A percentile compares a stretch with the other conserved stretches of the same genome.
phyloP scores from a whole-genome alignment of 2,797 vertebrate species.

The Trichosurus vulpecula region DNA sequence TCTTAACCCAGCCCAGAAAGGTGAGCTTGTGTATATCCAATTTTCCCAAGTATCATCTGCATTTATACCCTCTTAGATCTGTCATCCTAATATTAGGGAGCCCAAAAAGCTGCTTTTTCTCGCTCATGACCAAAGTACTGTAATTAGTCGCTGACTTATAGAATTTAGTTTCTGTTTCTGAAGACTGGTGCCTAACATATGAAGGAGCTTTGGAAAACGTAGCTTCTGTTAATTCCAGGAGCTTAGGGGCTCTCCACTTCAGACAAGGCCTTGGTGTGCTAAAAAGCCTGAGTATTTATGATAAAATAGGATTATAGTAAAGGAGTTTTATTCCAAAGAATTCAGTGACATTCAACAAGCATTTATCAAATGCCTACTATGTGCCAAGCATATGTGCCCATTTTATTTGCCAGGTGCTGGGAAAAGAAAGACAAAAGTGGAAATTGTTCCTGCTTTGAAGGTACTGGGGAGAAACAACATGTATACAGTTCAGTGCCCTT shows the following conservation, averaged over 20 bases:
- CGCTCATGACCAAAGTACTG: conserved; percentile 4
- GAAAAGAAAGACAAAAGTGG: background rate
- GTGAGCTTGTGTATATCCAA: background rate
- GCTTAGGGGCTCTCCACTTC: conserved; percentile 19
- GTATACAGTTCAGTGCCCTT: background rate
- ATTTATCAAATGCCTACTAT: background rate
- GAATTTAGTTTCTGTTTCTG: conserved; percentile 16
- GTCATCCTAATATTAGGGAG: conserved; percentile 39
- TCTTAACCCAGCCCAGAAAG: background rate
- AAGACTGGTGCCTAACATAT: conserved; percentile 42
- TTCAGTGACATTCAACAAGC: background rate
- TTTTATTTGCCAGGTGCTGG: background rate
- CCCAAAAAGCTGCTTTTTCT: background rate
- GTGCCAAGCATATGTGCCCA: background rate
- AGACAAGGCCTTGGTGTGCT: conserved; percentile 11
- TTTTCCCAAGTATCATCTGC: conserved; percentile 8
- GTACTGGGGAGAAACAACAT: background rate
- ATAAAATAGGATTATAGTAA: background rate
- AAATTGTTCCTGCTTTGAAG: background rate
- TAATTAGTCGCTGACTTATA: background rate
- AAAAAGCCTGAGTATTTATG: conserved; percentile 3
- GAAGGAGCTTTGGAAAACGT: conserved; percentile 36
- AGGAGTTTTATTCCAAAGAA: conserved; percentile 18
- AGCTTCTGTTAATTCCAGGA: background rate
- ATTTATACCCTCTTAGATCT: conserved; percentile 32